Base-by-base conservation (phyloP, 1,140 invertebrate species). In the Adoxophyes honmai region DNA sequence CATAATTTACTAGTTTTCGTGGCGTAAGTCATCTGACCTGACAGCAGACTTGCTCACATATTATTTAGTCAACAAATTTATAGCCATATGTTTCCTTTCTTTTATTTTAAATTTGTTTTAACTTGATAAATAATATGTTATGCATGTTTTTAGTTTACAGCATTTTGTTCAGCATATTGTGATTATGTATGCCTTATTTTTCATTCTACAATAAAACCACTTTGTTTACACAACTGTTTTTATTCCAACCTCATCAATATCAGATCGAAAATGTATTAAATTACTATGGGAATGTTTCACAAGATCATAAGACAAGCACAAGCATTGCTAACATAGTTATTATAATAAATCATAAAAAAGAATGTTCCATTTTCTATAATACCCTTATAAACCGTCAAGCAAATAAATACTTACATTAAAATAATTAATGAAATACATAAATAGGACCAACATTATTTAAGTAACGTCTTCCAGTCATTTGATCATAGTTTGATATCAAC, bases 311-410 rank as follows among this genome's bases (percentile, higher is more conserved):
- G n/a, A n/a, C n/a, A n/a, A n/a, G n/a, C n/a, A n/a, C 57, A 48
- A 66, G 57, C 58, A 62, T 62, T 52, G 56, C 16, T 36, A 34
- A 59, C 28, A 55, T 58, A 55, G n/a, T n/a, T n/a, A 60, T 54
- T 55, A 48, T 54, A 55, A 44, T 52, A 35, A 53, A 34, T 36
- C 21, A 53, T 35, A 14, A 53, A 34, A 21, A 53, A 53, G 52
- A 53, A 53, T 53, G 52, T 36, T 48, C 42, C 21, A 18, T 48
- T 48, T 48, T 18, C 18, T 48, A 48, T n/a, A 15, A 48, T 21
- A 21, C 18, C 42, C 42, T 18, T 48, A 11, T 21, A 48, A 10
- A 48, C 42, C 33, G 28, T 35, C 34, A 35, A 53, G 35, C 35
- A 53, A 34, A 53, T 35, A 53, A 14, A 14, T 16, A 35, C 21